Base-by-base conservation (phyloP, 2,113 vertebrate genomes). In the Galeopterus variegatus region DNA sequence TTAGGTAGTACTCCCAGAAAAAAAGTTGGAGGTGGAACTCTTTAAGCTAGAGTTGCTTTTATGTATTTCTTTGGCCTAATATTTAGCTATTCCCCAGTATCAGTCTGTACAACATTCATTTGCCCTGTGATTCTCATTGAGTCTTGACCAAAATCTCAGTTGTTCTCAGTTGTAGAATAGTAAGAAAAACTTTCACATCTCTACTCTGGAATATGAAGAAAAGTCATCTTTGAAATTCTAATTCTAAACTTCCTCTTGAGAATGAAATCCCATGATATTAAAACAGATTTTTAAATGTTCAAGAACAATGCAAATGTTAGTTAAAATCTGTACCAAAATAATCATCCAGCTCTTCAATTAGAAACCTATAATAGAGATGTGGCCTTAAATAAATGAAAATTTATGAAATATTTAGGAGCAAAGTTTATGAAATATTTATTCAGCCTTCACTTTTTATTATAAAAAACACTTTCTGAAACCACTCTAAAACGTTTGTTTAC, bases 391-490 rank as follows among this genome's bases (percentile, higher is more conserved):
- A 86, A 62, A 82, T 67, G 26, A 76, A 58, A 41, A 54, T 52
- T 80, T 95, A 28, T 92, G 23, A 82, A 54, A 45, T 86, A 69
- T 45, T 86, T 92, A 64, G 31, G 13, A 85, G 56, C 72, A 56
- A 75, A 56, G 23, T 85, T 93, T 76, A 58, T 83, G 9, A 77
- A 75, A 90, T 58, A 21, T 62, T 75, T 96, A 69, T 62, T 17
- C 4, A 58, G 5, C 1, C 15, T 73, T 73, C 11, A 73, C 9
- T 24, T 96, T 83, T 92, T n/a, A 75, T 82, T 83, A 12, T 76
- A 41, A 82, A 93, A 87, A 52, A 64, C 3, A 41, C 15, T 81
- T 77, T 26, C 52, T 90, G 76, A 94, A 91, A 70, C 36, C n/a
- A 60, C 5, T 50, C 36, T 92, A 75, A 84, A 33, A 0, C 70